Percentiles rank a stretch among this genome's conserved stretches.
Conservation (phyloP, 53 echinoderm and acorn worm genomes). For the Apostichopus leukothele region DNA sequence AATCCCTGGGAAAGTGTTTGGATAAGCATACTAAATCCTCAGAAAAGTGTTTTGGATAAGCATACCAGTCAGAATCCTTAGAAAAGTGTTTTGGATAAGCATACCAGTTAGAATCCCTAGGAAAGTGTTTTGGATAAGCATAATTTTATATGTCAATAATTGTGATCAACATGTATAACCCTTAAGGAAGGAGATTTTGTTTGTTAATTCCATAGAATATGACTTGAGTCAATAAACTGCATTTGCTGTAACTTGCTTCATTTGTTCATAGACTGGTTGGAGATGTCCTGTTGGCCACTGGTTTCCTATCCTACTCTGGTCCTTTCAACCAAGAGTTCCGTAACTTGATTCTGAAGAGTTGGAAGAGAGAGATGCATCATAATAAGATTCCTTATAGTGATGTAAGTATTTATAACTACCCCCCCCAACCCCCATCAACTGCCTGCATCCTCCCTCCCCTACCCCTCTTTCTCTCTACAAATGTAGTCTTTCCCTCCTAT, state of each 20-base stretch:
- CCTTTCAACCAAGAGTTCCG: slow-evolving; percentile 99
- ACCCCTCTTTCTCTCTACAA: neutral
- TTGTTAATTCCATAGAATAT: no score
- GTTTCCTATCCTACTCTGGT: slow-evolving; percentile 97
- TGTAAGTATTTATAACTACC: slow-evolving; percentile 59
- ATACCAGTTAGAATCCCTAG: no score
- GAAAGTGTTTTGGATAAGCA: no score
- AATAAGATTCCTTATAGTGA: slow-evolving; percentile 99
- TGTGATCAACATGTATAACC: no score
- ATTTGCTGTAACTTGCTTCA: neutral
- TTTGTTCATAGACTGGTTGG: slow-evolving; percentile 80
- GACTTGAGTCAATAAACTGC: neutral
- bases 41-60: no score
- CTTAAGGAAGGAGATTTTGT: no score
- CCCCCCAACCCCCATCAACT: neutral
- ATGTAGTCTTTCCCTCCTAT: neutral
- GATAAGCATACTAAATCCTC: no score
- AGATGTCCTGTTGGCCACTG: slow-evolving; percentile 93
- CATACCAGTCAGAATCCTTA: no score
- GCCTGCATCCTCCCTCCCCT: neutral
- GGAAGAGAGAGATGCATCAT: slow-evolving; percentile 95
- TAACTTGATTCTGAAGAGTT: slow-evolving; percentile 82
- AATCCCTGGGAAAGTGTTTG: no score
- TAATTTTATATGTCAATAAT: no score
- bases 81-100: no score